Base-by-base conservation (phyloP, 2,888 invertebrate species). In the Eurytoma californica region DNA sequence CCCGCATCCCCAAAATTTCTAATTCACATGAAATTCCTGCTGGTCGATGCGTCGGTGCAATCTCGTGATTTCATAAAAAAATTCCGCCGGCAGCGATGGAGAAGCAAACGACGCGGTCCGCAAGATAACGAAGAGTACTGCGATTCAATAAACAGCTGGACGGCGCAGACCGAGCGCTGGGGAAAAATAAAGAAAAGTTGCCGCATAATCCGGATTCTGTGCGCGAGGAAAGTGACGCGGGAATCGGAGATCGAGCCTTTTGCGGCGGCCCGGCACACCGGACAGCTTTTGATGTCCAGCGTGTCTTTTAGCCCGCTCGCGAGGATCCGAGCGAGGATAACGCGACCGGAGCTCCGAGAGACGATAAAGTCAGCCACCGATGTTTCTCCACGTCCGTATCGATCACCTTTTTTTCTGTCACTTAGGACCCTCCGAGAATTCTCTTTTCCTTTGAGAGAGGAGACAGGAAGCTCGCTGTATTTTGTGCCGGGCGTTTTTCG, bases 371-470 rank as follows among this genome's bases (percentile, higher is more conserved):
- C 60, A 73, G 66, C 49, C 72, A 76, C 66, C 24, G 65, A 53
- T 74, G 70, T 66, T 68, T 72, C 72, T 66, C 60, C 77, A 66
- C 77, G 57, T 82, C 78, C 77, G 67, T 68, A 55, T 53, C 66
- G 73, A 82, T 82, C 81, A 80, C 9, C 82, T 57, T 79, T 83
- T 83, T 84, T 84, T 84, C 81, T 83, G 84, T 84, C 85, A 84
- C 83, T 86, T 82, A 84, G 79, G 76, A 82, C 77, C 72, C 57
- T 81, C 72, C 72, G 83, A 83, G 83, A 82, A 84, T 84, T 83
- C 83, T 65, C 58, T 53, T 73, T 55, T 81, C 83, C 85, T 84
- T 84, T 70, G 63, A 65, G 63, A 63, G 47, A 47, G 39, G 9
- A 39, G 39, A 7, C 39, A 39, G 9, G 39, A 39, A 39, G 80